Evolutionary conservation across 2,888 invertebrate species (phyloP).

Genomic region (Scaptomyza cyrtandrae): DNA sequence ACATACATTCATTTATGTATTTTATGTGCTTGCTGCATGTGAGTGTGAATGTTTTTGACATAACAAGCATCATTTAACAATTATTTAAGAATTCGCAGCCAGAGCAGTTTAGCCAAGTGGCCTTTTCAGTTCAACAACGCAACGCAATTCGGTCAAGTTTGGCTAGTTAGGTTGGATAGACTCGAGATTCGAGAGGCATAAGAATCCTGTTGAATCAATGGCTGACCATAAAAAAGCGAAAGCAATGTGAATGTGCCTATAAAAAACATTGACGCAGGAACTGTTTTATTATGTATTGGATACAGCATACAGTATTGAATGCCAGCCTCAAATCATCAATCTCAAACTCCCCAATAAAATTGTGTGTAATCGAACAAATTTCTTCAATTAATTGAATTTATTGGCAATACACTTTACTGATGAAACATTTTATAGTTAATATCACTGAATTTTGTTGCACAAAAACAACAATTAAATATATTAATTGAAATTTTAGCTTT

Average conservation of each 20-base stretch:
- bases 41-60: constrained; percentile 71
- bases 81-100: constrained; percentile 69
- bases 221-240: constrained; percentile 6
- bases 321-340: constrained; percentile 1
- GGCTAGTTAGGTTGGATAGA: constrained; percentile 47
- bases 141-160: constrained; percentile 60
- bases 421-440: neutral
- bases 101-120: constrained; percentile 43
- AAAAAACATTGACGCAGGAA: constrained; percentile 49
- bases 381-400: neutral
- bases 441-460: too few species aligned
- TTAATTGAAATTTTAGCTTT: neutral
- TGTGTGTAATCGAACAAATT: neutral
- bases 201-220: neutral
- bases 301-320: constrained; percentile 4
- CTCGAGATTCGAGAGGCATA: neutral
- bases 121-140: constrained; percentile 53
- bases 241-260: constrained; percentile 40
- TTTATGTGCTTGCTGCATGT: constrained; percentile 22
- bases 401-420: neutral
- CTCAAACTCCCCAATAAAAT: neutral
- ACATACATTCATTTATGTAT: constrained; percentile 10
- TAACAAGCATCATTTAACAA: constrained; percentile 80
- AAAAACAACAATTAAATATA: neutral
- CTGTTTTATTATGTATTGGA: constrained; percentile 37